Conservation (phyloP, 1,140 invertebrate genomes). For the Chrysopa pallens region DNA sequence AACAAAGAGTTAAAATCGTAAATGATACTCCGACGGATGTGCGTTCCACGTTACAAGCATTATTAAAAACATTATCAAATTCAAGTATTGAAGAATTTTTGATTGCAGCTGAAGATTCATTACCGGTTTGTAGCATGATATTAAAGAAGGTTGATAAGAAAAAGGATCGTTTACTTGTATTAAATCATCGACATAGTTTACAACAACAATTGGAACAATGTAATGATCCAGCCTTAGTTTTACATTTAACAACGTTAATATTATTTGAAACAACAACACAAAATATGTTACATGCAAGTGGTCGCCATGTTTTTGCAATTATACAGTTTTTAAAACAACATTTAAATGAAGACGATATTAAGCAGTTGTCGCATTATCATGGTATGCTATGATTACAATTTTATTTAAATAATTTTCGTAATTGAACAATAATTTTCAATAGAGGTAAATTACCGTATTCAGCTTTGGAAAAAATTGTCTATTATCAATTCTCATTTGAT, state of each 20-base stretch:
- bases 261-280: conserved; percentile 68
- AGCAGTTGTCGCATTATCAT: conserved; percentile 51
- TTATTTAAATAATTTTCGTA: too few species aligned
- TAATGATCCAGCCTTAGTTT: conserved; percentile 59
- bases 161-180: conserved; percentile 57
- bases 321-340: conserved; percentile 50
- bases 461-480: too few species aligned
- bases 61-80: conserved; percentile 40
- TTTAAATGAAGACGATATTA: conserved; percentile 40
- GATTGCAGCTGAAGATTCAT: conserved; percentile 44
- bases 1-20: conserved; percentile 46
- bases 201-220: conserved; percentile 53
- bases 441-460: too few species aligned
- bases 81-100: conserved; percentile 63
- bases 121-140: conserved; percentile 61
- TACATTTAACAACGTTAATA: conserved; percentile 65
- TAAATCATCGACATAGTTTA: conserved; percentile 64
- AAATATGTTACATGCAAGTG: conserved; percentile 74
- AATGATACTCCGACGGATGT: conserved; percentile 45
- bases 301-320: conserved; percentile 72
- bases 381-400: too few species aligned
- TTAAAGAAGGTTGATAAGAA: conserved; percentile 78
- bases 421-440: too few species aligned
- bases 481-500: too few species aligned
- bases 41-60: conserved; percentile 33